Evolutionary conservation across 2,113 vertebrate genomes (phyloP), one percentile per base, ranked within the genome.

Genomic region (Sorex fumeus): DNA sequence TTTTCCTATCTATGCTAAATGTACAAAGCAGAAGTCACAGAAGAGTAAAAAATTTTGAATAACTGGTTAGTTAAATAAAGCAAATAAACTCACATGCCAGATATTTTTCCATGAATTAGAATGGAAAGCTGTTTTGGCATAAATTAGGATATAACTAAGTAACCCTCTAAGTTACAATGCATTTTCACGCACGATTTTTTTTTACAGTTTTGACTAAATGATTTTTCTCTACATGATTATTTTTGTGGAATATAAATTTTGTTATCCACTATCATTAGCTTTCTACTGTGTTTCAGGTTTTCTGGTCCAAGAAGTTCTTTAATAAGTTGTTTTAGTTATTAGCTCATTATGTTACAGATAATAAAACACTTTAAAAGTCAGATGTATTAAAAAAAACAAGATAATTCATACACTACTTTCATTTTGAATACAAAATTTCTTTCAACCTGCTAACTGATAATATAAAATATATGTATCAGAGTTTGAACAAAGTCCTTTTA

Each of bases 71-170:
- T 77, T 79, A 88, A 93, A 93, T 67, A 90, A 94, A 96, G 89
- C 27, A 64, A 94, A 32, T 79, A 87, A 80, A 70, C 21, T 70
- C n/a, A 50, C 5, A 75, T 82, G 47, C 88, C 18, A 66, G 64
- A 78, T 32, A 93, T 50, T 95, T 87, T 81, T 34, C 34, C 45
- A 77, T 64, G 21, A 92, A 79, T 92, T 74, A 79, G 92, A 93
- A 75, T 47, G 47, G 60, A 78, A 19, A 85, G 74, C 88, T 62
- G 23, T 67, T 91, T 43, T 47, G 12, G 25, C 36, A 87, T 87
- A 91, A 77, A 64, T 93, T 84, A 91, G 32, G 85, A 72, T 87
- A 77, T 82, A n/a, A 86, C 16, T 88, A 90, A 94, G 81, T 79
- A 85, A 72, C 32, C 53, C 74, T 25, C 81, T 91, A 84, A 84